Conservation (phyloP, 2,797 vertebrate genomes). For the Hapalemur alaotrensis region DNA sequence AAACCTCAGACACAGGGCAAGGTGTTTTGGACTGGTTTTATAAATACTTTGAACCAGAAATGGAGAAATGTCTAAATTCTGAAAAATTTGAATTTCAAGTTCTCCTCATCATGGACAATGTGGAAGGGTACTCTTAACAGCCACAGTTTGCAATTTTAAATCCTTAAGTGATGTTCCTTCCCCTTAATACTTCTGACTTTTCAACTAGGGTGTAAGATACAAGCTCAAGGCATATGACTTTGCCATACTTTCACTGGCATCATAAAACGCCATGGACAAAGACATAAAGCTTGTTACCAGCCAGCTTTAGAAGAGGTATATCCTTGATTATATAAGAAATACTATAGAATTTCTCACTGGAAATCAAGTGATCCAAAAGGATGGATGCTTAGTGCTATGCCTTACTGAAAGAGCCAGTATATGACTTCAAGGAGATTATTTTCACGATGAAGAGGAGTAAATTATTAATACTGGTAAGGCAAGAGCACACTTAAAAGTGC, state of each 20-base stretch:
- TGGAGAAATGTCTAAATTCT: constrained; percentile 6
- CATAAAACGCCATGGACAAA: not conserved
- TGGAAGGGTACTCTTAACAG: not conserved
- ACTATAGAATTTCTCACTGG: not conserved
- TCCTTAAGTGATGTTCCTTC: not conserved
- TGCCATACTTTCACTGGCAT: not conserved
- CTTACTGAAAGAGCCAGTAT: not conserved
- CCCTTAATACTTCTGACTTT: not conserved
- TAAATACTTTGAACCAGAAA: not conserved
- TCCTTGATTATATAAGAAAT: not conserved
- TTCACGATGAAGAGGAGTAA: not conserved
- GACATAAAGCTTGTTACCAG: not conserved
- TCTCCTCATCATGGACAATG: not conserved
- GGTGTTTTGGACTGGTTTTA: not conserved
- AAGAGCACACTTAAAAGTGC: not conserved
- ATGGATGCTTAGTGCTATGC: not conserved
- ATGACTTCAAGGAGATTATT: not conserved
- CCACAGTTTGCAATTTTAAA: not conserved
- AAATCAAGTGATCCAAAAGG: not conserved
- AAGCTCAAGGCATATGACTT: not conserved
- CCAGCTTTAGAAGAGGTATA: constrained; percentile 16
- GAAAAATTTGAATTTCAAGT: constrained; percentile 26
- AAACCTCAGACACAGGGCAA: not conserved
- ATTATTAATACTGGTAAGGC: not conserved
- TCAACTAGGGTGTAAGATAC: not conserved